Evolutionary conservation across 2,797 vertebrate species (phyloP).

Genomic region (Paratrypauchen microcephalus): DNA sequence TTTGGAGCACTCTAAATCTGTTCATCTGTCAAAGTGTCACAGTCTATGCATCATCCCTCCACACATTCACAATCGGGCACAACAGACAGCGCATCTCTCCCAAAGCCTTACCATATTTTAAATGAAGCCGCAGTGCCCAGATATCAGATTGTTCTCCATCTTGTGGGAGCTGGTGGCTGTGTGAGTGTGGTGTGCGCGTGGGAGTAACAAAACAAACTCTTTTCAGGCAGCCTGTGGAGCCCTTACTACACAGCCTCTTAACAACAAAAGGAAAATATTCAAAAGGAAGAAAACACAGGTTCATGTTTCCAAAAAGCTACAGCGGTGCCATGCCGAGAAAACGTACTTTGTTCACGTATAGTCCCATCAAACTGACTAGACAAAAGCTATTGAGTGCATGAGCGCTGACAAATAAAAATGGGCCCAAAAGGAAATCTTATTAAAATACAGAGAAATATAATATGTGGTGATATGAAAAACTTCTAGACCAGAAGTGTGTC

Average conservation of each 20-base stretch:
- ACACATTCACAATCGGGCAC: slow-evolving; percentile 40
- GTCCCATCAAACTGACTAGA: slow-evolving; percentile 39
- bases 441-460: slow-evolving; percentile 5
- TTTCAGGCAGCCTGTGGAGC: slow-evolving; percentile 58
- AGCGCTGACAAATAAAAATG: slow-evolving; percentile 2
- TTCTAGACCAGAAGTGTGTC: slow-evolving; percentile 1
- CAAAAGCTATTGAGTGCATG: slow-evolving; percentile 25
- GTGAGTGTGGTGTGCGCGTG: slow-evolving; percentile 66
- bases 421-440: slow-evolving; percentile 1
- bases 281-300: slow-evolving; percentile 49
- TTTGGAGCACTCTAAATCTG: slow-evolving; percentile 80
- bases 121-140: slow-evolving; percentile 66
- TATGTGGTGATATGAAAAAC: slow-evolving; percentile 4
- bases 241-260: slow-evolving; percentile 55
- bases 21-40: slow-evolving; percentile 84
- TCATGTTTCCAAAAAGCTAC: slow-evolving; percentile 46
- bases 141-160: slow-evolving; percentile 73
- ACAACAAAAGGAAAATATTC: slow-evolving; percentile 50
- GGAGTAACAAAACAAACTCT: slow-evolving; percentile 71
- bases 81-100: slow-evolving; percentile 61
- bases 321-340: slow-evolving; percentile 35
- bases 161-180: slow-evolving; percentile 59
- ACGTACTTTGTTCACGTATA: slow-evolving; percentile 47
- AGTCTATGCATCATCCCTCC: slow-evolving; percentile 77
- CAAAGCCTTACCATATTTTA: slow-evolving; percentile 73